Evolutionary conservation across 2,797 vertebrate species (phyloP).

Genomic region (Notoglanidium macrostoma): DNA sequence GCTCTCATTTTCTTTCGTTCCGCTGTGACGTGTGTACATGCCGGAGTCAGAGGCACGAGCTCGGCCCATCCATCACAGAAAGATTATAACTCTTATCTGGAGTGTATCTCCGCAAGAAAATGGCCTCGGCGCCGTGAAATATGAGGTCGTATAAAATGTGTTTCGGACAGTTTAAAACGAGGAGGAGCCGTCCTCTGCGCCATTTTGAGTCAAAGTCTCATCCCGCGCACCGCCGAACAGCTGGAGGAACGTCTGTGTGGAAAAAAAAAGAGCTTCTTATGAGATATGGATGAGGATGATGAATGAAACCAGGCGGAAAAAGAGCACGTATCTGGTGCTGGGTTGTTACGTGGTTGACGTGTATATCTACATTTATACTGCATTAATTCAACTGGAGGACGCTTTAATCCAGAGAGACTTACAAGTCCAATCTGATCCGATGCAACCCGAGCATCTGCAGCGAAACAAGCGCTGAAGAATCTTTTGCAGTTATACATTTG

Average conservation of each 20-base stretch:
- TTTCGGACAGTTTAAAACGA: conserved; percentile 65
- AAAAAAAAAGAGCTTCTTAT: background rate
- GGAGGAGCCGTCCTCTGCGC: conserved; percentile 55
- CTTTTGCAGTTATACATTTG: background rate
- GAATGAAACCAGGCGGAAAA: conserved; percentile 22
- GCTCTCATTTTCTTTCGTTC: conserved; percentile 62
- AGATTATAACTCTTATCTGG: conserved; percentile 78
- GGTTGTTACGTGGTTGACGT: conserved; percentile 2
- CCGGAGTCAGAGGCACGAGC: conserved; percentile 65
- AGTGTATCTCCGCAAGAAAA: conserved; percentile 77
- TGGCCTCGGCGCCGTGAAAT: conserved; percentile 71
- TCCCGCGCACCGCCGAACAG: conserved; percentile 56
- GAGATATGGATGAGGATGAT: conserved; percentile 23
- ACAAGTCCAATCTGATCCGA: background rate
- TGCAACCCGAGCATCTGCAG: background rate
- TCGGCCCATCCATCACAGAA: conserved; percentile 73
- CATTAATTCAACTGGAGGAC: background rate
- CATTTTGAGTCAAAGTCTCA: conserved; percentile 62
- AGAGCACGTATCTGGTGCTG: background rate
- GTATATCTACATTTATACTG: background rate
- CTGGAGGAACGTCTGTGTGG: conserved; percentile 38
- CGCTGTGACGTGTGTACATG: conserved; percentile 74
- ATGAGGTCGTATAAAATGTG: conserved; percentile 71
- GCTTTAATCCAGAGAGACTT: background rate
- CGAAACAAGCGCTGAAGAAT: background rate